Base-by-base conservation (phyloP, 2,888 invertebrate genomes). In the Rhimphoctona megacephalus region DNA sequence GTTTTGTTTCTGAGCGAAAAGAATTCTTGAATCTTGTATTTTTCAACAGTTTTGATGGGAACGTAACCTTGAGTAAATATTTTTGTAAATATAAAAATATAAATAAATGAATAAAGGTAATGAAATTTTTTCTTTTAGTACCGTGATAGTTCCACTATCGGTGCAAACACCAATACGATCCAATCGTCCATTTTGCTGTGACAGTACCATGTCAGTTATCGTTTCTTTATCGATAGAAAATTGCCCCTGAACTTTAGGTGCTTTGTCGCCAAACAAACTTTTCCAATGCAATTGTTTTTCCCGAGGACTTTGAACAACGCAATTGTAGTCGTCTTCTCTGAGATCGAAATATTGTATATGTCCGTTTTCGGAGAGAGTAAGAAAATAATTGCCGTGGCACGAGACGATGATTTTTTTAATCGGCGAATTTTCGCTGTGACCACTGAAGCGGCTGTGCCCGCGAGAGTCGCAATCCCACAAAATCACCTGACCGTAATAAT, bases 381-480 rank as follows among this genome's bases (percentile, higher is more conserved):
- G 95, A 78, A 97, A 96, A 36, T 95, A 94, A 0, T 95, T 94
- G 6, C 95, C 95, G 85, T 95, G 94, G 2, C 90, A 90, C 1
- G 95, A 95, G 82, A 95, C 95, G 6, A 96, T 94, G 2, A 96
- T 95, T 77, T 93, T 94, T 52, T 87, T 90, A 30, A 94, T 92
- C 4, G 88, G 64, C 39, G 85, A 83, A 3, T 88, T 89, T 46
- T 88, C 90, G 11, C 85, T 83, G 33, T 92, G 89, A 0, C 92
- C 93, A 57, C 76, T 85, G 46, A 92, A 93, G n/a, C 90, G 61
- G 70, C 95, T 94, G 64, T 96, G 94, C 81, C 95, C 95, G 88
- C 95, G 95, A 11, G 95, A 95, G 11, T 95, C 93, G 89, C 95
- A 95, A 90, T 96, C 95, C 95, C 96, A 96, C 72, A 96, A 94